Evolutionary conservation across 2,113 vertebrate species (phyloP).

Genomic region (Cyprinus carpio): DNA sequence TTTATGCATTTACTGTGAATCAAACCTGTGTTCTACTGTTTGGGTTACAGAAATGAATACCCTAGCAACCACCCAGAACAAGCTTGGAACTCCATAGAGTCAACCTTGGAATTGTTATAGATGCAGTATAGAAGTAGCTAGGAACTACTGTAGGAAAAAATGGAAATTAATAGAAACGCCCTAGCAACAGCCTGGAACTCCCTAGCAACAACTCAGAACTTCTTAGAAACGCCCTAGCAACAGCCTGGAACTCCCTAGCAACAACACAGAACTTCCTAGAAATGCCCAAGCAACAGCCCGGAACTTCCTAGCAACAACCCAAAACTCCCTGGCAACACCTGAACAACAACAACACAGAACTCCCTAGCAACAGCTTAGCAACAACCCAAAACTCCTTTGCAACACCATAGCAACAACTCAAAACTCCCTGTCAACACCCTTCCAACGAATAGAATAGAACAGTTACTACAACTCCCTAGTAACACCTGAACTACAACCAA

Average conservation of each 20-base stretch:
- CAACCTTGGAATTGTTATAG: too few relatives aligned
- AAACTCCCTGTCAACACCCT: not conserved
- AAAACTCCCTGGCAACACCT: not conserved
- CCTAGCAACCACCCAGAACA: not conserved
- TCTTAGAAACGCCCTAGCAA: not conserved
- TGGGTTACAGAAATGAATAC: not conserved
- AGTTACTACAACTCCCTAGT: not conserved
- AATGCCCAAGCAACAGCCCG: not conserved
- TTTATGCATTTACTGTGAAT: not conserved
- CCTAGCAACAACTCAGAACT: not conserved
- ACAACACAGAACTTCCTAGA: not conserved
- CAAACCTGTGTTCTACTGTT: not conserved
- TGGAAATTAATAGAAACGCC: not conserved
- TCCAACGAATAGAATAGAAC: not conserved
- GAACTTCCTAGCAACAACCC: not conserved
- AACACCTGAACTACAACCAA: not conserved
- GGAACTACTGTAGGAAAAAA: too few relatives aligned
- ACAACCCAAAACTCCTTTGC: not conserved
- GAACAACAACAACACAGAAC: not conserved
- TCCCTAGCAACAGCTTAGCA: not conserved
- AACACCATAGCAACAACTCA: not conserved
- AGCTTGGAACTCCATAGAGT: accelerated
- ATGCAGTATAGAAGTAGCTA: too few relatives aligned
- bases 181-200: not conserved
- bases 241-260: not conserved